Conservation (phyloP, 2,888 invertebrate species). For the Lomographa bimaculata region DNA sequence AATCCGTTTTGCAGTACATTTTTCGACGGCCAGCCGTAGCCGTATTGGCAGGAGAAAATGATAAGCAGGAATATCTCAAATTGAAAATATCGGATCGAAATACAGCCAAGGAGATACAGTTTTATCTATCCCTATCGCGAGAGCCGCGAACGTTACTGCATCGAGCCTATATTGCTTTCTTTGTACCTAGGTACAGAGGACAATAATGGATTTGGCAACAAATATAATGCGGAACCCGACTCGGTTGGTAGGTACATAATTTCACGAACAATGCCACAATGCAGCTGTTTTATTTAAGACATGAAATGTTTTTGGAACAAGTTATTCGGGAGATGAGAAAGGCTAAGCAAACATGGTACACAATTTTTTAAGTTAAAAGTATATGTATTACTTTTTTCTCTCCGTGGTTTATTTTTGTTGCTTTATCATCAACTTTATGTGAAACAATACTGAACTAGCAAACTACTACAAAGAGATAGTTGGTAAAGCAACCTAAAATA, state of each 20-base stretch:
- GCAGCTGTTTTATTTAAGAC: conserved; percentile 16
- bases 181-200: conserved; percentile 39
- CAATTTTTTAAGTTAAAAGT: no score
- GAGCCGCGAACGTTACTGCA: conserved; percentile 46
- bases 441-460: no score
- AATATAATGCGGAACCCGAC: conserved; percentile 27
- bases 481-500: conserved; percentile 7
- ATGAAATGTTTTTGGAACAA: conserved; percentile 11
- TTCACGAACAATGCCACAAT: conserved; percentile 16
- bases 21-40: conserved; percentile 9
- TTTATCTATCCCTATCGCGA: conserved; percentile 37
- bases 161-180: conserved; percentile 49
- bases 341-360: conserved; percentile 1
- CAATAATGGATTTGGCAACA: conserved; percentile 53
- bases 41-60: conserved; percentile 38
- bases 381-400: no score
- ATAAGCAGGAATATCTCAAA: conserved; percentile 50
- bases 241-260: conserved; percentile 6
- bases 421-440: no score
- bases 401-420: no score
- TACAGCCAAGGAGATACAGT: conserved; percentile 43
- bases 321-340: conserved; percentile 11
- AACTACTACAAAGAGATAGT: neutral
- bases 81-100: conserved; percentile 54
- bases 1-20: conserved; percentile 12